Evolutionary conservation across 2,888 invertebrate species (phyloP).

Genomic region (Saturnia japonica): DNA sequence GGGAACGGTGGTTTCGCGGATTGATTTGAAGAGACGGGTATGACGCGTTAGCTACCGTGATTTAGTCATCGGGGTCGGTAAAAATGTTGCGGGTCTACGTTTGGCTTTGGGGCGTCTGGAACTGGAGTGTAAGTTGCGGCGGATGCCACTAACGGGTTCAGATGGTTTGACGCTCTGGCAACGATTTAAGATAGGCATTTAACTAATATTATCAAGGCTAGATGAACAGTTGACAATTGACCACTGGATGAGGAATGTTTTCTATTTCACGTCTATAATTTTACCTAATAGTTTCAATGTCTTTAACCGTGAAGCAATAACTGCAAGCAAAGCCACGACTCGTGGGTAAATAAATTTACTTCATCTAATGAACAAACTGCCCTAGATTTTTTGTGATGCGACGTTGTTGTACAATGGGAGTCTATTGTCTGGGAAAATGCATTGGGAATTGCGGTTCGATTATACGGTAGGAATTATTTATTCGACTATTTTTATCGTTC

Average conservation of each 20-base stretch:
- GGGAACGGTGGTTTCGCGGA: no score
- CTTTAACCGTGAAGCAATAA: conserved; percentile 10
- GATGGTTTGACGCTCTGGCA: no score
- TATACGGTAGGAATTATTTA: conserved; percentile 16
- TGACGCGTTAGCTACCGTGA: no score
- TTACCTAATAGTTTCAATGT: background rate
- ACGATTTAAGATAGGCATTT: background rate
- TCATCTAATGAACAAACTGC: conserved; percentile 23
- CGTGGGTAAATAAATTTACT: conserved; percentile 19
- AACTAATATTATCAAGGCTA: background rate
- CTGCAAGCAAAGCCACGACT: background rate
- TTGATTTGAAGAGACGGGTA: no score
- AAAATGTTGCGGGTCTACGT: no score
- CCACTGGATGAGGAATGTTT: background rate
- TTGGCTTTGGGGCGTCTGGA: no score
- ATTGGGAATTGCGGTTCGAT: conserved; percentile 24
- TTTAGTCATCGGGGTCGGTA: no score
- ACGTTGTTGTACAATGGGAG: conserved; percentile 29
- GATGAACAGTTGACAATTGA: background rate
- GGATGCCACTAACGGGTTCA: no score
- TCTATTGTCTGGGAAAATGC: conserved; percentile 30
- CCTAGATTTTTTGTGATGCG: conserved; percentile 31
- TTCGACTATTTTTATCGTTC: background rate
- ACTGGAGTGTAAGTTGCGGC: no score
- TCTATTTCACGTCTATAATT: background rate